Percentiles rank a stretch among this genome's conserved stretches.
These are phyloP conservation scores for Recurvirostra avosetta DNA, from an alignment of 2,113 vertebrate species.

Conservation along the genomic window DNA sequence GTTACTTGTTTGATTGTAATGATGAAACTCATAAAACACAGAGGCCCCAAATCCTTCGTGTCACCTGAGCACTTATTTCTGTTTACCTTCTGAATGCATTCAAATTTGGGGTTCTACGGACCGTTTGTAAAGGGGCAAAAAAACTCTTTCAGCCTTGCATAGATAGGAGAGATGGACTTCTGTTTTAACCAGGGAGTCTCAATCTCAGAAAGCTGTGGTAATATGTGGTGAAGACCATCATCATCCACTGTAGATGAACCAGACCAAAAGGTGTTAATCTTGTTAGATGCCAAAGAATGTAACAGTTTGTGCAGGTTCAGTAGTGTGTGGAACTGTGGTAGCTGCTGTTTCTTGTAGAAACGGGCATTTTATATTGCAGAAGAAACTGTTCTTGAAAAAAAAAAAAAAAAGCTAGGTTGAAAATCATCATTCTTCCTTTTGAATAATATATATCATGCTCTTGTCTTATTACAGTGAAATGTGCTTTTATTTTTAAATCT, in stretches of 20 bases:
- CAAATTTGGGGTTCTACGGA: background rate
- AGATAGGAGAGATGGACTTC: accelerated
- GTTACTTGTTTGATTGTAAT: too few species aligned
- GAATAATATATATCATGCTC: background rate
- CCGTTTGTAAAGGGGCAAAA: background rate
- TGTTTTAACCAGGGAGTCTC: background rate
- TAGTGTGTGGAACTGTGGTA: background rate
- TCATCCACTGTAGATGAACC: background rate
- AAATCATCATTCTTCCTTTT: background rate
- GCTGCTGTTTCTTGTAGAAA: background rate
- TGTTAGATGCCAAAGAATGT: background rate
- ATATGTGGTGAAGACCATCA: background rate
- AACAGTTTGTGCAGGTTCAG: background rate
- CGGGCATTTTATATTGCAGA: background rate
- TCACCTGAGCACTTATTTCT: background rate
- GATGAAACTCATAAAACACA: background rate
- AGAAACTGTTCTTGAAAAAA: background rate
- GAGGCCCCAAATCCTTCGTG: accelerated
- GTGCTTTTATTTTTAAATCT: background rate
- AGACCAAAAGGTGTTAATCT: background rate
- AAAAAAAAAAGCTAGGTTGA: background rate
- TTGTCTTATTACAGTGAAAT: background rate
- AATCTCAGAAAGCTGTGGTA: background rate
- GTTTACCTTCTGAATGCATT: background rate
- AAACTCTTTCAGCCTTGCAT: background rate